Evolutionary conservation across 2,113 vertebrate species (phyloP), one percentile per base, ranked within the genome.

Genomic region (Crotalus helleri): DNA sequence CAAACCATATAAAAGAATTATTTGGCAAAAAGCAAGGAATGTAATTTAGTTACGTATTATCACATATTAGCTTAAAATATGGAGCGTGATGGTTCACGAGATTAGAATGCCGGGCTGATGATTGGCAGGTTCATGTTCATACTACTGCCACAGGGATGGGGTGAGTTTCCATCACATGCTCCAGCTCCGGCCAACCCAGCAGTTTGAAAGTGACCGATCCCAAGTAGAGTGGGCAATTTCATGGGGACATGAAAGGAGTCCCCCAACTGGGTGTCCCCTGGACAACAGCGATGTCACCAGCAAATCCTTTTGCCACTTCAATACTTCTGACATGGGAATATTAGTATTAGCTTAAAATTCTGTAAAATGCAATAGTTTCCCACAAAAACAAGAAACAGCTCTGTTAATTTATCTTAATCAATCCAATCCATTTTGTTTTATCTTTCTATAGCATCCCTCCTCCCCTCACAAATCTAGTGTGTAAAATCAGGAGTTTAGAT

Each of bases 401-500:
- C 23, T 89, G 3, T 9, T 33, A 0, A 91, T 21, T 8, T 51
- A 4, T n/a, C 1, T 5, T 11, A 96, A 91, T 81, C 7, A 81
- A 92, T 54, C 49, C 69, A 90, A 39, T 44, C 74, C 33, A 44
- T 81, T 81, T 44, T 81, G 33, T 81, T 81, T 44, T 81, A 21
- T 81, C 74, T 81, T 44, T 44, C 74, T 44, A 81, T 21, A 44
- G 33, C 7, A 39, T 69, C 74, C n/a, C 24, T 13, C 29, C 11
- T 69, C 10, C 29, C 74, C 19, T 44, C 74, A 81, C 33, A 44
- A 33, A 44, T 44, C 33, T 19, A 81, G 17, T 81, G 33, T 92
- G 88, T 33, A 81, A 93, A 95, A 92, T 26, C 85, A 69, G 54
- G 29, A 89, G 17, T 46, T 88, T 87, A 59, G 33, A 51, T 3